Percentiles rank a stretch among this genome's conserved stretches.
Evolutionary conservation across 1,140 invertebrate species (phyloP).

Genomic region (Tetragonula clypearis): DNA sequence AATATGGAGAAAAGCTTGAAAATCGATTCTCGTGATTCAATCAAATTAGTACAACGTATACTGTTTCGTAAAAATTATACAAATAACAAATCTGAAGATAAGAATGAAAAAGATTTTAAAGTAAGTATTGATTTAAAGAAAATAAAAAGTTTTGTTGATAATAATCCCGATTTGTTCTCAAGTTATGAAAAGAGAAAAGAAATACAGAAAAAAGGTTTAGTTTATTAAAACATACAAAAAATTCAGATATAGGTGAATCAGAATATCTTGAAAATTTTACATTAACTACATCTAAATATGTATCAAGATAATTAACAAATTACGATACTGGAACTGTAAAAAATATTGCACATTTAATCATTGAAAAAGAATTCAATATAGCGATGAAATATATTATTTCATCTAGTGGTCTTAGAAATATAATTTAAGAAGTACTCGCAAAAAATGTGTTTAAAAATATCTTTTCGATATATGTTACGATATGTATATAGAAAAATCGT

Average conservation of each 20-base stretch:
- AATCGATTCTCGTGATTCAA: background rate
- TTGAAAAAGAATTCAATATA: background rate
- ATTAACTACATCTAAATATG: background rate
- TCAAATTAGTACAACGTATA: background rate
- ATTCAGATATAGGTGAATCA: background rate
- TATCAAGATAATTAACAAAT: background rate
- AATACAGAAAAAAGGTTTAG: background rate
- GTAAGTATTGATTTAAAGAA: constrained; percentile 77
- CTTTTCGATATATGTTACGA: background rate
- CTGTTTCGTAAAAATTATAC: background rate
- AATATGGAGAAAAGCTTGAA: background rate
- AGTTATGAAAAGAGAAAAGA: constrained; percentile 30
- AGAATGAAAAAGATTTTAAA: constrained; percentile 56
- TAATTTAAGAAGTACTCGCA: background rate
- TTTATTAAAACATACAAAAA: background rate
- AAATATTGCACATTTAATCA: background rate
- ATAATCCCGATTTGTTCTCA: constrained; percentile 68
- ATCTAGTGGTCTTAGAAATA: background rate
- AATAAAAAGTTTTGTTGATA: constrained; percentile 68
- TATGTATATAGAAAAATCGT: constrained; percentile 33
- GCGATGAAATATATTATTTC: background rate
- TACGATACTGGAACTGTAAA: background rate
- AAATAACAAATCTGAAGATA: constrained; percentile 3
- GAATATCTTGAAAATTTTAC: background rate
- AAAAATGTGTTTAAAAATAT: constrained; percentile 17